Percentiles rank a stretch among this genome's conserved stretches.
Evolutionary conservation across 2,113 vertebrate genomes (phyloP).

Genomic region (Vanacampus margaritifer): DNA sequence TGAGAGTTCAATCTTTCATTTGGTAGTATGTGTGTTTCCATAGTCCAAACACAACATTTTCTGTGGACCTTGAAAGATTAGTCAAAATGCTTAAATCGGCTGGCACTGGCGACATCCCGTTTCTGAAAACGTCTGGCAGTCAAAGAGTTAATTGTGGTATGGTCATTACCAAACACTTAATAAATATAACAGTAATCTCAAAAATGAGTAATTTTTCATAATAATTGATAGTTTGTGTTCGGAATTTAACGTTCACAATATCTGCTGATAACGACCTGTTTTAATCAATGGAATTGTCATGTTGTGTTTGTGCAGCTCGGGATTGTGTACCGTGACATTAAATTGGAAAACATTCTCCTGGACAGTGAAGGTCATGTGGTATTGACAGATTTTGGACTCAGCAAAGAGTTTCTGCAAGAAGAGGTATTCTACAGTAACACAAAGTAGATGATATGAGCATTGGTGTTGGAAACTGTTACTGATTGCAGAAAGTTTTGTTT

Average conservation of each 20-base stretch:
- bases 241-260: not conserved
- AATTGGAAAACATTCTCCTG: slow-evolving; percentile 89
- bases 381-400: slow-evolving; percentile 90
- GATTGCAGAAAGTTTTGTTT: not conserved
- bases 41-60: no score
- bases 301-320: slow-evolving; percentile 74
- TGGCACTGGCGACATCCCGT: no score
- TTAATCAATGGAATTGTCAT: not conserved
- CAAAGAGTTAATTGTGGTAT: no score
- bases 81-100: no score
- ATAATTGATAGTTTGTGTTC: not conserved
- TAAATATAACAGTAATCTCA: no score
- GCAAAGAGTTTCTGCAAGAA: slow-evolving; percentile 87
- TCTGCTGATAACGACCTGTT: not conserved
- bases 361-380: slow-evolving; percentile 87
- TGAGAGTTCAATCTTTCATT: no score
- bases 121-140: no score
- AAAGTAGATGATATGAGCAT: not conserved
- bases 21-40: no score
- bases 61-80: no score
- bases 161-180: no score
- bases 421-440: slow-evolving; percentile 68
- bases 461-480: not conserved
- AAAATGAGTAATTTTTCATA: no score
- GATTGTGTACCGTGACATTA: slow-evolving; percentile 88